Percentiles rank a stretch among this genome's conserved stretches.
Conservation (phyloP, 2,113 vertebrate genomes). For the Charadrius vociferus region DNA sequence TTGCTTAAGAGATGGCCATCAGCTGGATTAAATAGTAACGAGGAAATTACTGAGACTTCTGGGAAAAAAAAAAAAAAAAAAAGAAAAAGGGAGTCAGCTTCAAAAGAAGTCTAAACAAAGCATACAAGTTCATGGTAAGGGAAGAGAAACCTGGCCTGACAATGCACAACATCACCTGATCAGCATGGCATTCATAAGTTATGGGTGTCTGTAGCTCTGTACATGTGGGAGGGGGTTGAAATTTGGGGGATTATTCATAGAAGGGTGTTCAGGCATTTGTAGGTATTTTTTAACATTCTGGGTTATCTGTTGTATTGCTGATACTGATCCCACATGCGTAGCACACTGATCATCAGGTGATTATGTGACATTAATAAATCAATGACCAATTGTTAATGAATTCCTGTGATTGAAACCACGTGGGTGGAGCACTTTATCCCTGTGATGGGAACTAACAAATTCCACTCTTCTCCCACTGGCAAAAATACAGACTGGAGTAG, state of each 20-base stretch:
- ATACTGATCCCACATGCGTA: rapidly evolving
- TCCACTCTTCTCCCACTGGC: not conserved
- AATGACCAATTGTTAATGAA: not conserved
- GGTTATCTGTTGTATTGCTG: not conserved
- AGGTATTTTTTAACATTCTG: not conserved
- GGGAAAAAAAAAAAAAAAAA: not conserved
- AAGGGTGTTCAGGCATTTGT: not conserved
- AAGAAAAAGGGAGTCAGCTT: not conserved
- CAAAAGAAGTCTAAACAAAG: not conserved
- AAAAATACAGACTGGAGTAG: not conserved
- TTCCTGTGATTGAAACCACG: not conserved
- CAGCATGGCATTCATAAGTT: rapidly evolving
- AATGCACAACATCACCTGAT: rapidly evolving
- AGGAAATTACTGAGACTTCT: not conserved
- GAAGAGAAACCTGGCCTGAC: not conserved
- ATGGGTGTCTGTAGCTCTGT: not conserved
- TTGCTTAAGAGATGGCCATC: constrained; percentile 20
- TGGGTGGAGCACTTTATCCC: not conserved
- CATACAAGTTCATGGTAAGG: not conserved
- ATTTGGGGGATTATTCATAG: not conserved
- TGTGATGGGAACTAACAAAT: not conserved
- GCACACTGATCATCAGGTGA: not conserved
- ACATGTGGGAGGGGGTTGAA: not conserved
- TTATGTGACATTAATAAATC: not conserved
- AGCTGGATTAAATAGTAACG: constrained; percentile 52